These are phyloP conservation scores for Xylota segnis DNA, from an alignment of 2,888 invertebrate species.

Conservation along the genomic window DNA sequence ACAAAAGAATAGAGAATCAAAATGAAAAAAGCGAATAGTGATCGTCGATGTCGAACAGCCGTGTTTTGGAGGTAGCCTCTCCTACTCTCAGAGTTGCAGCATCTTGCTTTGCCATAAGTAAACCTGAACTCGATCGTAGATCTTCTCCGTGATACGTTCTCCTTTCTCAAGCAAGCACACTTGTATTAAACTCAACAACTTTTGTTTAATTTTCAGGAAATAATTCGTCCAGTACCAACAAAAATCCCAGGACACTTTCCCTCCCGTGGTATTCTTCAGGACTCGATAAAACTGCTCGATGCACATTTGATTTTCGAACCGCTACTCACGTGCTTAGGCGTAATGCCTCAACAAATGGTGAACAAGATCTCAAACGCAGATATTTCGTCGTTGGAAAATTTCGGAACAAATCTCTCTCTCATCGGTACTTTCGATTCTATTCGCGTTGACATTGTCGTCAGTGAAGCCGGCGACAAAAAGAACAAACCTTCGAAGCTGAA, in stretches of 20 bases:
- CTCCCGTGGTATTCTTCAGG: constrained; percentile 90
- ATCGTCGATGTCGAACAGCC: too few relatives aligned
- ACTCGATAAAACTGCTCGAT: constrained; percentile 93
- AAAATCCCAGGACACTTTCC: constrained; percentile 85
- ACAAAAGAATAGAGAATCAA: too few relatives aligned
- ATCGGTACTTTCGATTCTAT: constrained; percentile 94
- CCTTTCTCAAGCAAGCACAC: too few relatives aligned
- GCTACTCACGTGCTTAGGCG: constrained; percentile 93
- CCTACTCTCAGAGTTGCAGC: too few relatives aligned
- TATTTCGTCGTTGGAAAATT: constrained; percentile 92
- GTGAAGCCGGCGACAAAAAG: constrained; percentile 90
- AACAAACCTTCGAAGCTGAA: constrained; percentile 82
- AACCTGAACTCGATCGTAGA: too few relatives aligned
- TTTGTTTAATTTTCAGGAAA: constrained; percentile 83
- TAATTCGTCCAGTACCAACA: constrained; percentile 85
- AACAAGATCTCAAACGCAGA: constrained; percentile 84
- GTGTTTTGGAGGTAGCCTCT: too few relatives aligned
- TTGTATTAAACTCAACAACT: background rate
- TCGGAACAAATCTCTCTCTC: constrained; percentile 94
- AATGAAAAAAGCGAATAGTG: too few relatives aligned
- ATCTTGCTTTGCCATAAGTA: too few relatives aligned
- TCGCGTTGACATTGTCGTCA: constrained; percentile 97
- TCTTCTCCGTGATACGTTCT: too few relatives aligned
- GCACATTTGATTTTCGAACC: constrained; percentile 98
- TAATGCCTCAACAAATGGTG: constrained; percentile 94